Evolutionary conservation across 2,888 invertebrate species (phyloP), one percentile per base, ranked within the genome.

Genomic region (Epistrophella euchroma): DNA sequence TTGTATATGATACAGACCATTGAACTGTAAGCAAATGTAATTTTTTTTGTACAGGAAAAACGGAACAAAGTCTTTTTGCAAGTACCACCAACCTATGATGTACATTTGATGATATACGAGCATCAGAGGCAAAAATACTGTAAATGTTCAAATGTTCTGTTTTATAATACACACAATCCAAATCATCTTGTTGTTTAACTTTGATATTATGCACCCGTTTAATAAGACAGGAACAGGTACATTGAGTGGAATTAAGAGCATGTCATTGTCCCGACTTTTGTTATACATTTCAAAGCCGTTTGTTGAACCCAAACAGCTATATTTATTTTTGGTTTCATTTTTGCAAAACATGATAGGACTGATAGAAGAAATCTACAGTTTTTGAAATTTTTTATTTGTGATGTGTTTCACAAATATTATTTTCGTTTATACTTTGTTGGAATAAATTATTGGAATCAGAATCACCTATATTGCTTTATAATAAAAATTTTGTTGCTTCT

Each of bases 261-360:
- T 66, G 64, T 58, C 72, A 66, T 77, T 77, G 72, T 77, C 66
- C 71, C 68, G 66, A 37, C 56, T 75, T 71, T 40, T 37, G 17
- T 70, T 75, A 25, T 11, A 22, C 25, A 2, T 25, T 22, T 62
- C 35, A 68, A 75, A 35, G 47, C 47, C 45, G 25, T 50, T 25
- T 43, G 19, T 66, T 72, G 73, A 73, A 76, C 40, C 50, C 17
- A 43, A 60, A 60, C 15, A 43, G 37, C 5, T n/a, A 2, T 47
- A 10, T 19, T 62, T 17, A 10, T 37, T 32, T 43, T 72, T 13
- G 13, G 22, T 5, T 11, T 47, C 19, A 47, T 11, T 10, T 47
- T 47, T 47, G 19, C 10, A 1, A 19, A 19, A 47, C 11, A 47
- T 11, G 6, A 43, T 0, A 43, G 15, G 2, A 40, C 15, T 40